Evolutionary conservation across 2,113 vertebrate genomes (phyloP), one percentile per base, ranked within the genome.

Genomic region (Acrocephalus arundinaceus): DNA sequence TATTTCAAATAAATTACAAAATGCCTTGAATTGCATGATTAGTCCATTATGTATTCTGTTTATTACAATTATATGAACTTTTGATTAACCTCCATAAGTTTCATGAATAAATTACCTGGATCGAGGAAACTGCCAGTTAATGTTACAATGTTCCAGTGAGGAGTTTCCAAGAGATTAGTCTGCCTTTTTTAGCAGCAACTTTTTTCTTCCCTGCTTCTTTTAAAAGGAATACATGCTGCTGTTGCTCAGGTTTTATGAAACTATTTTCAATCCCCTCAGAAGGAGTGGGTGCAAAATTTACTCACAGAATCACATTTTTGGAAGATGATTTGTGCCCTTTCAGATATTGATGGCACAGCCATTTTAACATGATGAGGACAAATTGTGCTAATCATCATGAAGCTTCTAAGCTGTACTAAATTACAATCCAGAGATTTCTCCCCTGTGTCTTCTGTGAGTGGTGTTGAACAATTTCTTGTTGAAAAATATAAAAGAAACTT

Each of bases 41-140:
- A 97, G 97, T 97, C 97, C 87, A 96, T 97, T 96, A 97, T 91
- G 90, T 93, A 97, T 97, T 97, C 97, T 97, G 94, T 96, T 97
- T 97, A 97, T 97, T 96, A 97, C 95, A 97, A 97, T 97, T 97
- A 97, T 96, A 96, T 97, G 95, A 95, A 97, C 95, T 97, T 97
- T 97, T 97, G 97, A 97, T 97, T 97, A 96, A 97, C 96, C 96
- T 96, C 95, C 90, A 67, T 93, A 97, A 97, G 95, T 96, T 97
- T 97, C 95, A 97, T 97, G 97, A 97, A 97, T 97, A 97, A 97
- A 97, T 97, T 97, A 97, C 96, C 94, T 95, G 97, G 97, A 97
- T 97, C 82, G 43, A 88, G 91, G 97, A 97, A 97, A 93, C 88
- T 96, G 95, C 81, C 92, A 91, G 88, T 93, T 96, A 97, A 83